Percentiles rank a stretch among this genome's conserved stretches.
phyloP scores from a whole-genome alignment of 2,888 invertebrate species.

The Brachylomia viminalis region DNA sequence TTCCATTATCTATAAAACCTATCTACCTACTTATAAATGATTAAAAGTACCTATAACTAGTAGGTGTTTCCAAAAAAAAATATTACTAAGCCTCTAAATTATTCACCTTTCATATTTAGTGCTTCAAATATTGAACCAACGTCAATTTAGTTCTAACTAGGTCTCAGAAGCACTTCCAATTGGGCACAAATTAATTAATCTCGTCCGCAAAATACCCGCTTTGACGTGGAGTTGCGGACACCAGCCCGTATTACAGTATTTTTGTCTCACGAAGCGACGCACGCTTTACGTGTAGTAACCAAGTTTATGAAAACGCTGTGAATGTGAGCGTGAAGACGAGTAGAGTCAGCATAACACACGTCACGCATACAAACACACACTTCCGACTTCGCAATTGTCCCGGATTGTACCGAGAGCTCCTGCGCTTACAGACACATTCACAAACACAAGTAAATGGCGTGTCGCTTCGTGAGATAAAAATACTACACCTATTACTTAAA shows the following conservation, averaged over 20 bases:
- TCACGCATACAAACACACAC: too few relatives aligned
- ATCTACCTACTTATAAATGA: background rate
- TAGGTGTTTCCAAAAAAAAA: background rate
- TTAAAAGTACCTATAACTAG: background rate
- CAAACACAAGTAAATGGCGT: too few relatives aligned
- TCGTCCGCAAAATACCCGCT: background rate
- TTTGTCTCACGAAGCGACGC: too few relatives aligned
- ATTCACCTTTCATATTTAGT: background rate
- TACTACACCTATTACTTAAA: background rate
- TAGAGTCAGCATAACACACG: too few relatives aligned
- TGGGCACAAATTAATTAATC: background rate
- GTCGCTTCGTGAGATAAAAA: too few relatives aligned
- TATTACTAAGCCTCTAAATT: background rate
- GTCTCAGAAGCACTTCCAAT: constrained; percentile 15
- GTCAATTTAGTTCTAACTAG: background rate
- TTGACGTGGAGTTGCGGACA: too few relatives aligned
- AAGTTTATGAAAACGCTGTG: too few relatives aligned
- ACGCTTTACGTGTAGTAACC: too few relatives aligned
- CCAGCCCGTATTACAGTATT: background rate
- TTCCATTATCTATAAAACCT: background rate
- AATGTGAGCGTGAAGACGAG: too few relatives aligned
- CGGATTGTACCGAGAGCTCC: too few relatives aligned
- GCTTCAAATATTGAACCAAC: constrained; percentile 15
- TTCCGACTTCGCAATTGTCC: too few relatives aligned
- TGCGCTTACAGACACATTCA: too few relatives aligned